phyloP scores from a whole-genome alignment of 2,888 invertebrate species.

The Anthrax anthrax region DNA sequence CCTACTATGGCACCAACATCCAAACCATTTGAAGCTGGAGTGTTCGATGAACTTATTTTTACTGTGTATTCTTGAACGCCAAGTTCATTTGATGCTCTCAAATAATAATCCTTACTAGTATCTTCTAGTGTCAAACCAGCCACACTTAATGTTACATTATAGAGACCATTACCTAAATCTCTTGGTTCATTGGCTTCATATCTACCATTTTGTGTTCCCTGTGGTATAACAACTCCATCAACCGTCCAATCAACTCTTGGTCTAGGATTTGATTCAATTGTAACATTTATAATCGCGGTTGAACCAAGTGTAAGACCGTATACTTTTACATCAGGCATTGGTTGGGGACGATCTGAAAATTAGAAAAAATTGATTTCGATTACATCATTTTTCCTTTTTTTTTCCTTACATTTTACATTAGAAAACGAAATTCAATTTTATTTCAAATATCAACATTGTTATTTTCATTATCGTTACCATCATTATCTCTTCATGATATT shows the following conservation, averaged over 20 bases:
- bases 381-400: too few relatives aligned
- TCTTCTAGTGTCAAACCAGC: slow-evolving; percentile 57
- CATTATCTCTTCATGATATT: too few relatives aligned
- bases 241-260: slow-evolving; percentile 57
- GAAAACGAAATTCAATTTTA: too few relatives aligned
- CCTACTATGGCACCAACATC: slow-evolving; percentile 65
- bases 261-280: slow-evolving; percentile 54
- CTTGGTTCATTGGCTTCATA: slow-evolving; percentile 27
- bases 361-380: background rate
- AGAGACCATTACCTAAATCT: slow-evolving; percentile 43
- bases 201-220: slow-evolving; percentile 34
- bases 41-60: slow-evolving; percentile 52
- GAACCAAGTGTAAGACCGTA: slow-evolving; percentile 61
- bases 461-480: too few relatives aligned
- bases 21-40: slow-evolving; percentile 50
- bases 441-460: too few relatives aligned
- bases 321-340: slow-evolving; percentile 44
- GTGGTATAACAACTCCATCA: slow-evolving; percentile 39
- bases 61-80: slow-evolving; percentile 50
- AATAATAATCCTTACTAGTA: slow-evolving; percentile 53
- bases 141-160: slow-evolving; percentile 52
- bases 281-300: slow-evolving; percentile 57
- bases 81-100: slow-evolving; percentile 53
- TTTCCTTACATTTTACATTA: too few relatives aligned
- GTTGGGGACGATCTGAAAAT: slow-evolving; percentile 48